Evolutionary conservation across 2,888 invertebrate species (phyloP), one percentile per base, ranked within the genome.

Genomic region (Drosophila subsilvestris): DNA sequence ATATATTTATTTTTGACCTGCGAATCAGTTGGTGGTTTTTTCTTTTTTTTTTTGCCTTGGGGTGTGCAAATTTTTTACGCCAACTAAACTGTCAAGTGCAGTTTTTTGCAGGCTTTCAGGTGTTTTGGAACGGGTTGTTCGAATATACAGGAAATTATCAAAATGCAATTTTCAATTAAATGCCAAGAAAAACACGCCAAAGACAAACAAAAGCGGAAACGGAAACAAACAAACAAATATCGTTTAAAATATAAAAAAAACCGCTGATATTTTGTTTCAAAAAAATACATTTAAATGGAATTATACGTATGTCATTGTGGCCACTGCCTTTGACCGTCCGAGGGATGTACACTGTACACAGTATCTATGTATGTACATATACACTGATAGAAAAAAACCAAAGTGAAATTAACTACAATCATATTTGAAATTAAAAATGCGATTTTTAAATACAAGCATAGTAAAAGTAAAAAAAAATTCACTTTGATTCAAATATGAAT

Each of bases 61-160:
- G 18, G 54, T 58, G 53, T 50, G 43, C 25, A 66, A 76, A 76
- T 80, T 62, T 55, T 54, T 7, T 2, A 60, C 69, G 60, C 70
- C 32, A 54, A 63, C 71, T 68, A 68, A 79, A 79, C 74, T 81
- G 79, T 82, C 85, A 81, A 67, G 67, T 76, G 70, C 81, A 82
- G 81, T 63, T 72, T 62, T 29, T 37, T 37, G 37, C 37, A n/a
- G 37, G 78, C 65, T 77, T 75, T 78, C 70, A 74, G 81, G 73
- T 62, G 63, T 66, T 58, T 53, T 22, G 22, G 37, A 10, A 43
- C 20, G 29, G 56, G 53, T 27, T 44, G 14, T 25, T 42, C 44
- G 22, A 18, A 32, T 48, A 53, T 58, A 67, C 53, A 59, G 73
- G 75, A 83, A 68, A 78, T 84, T 75, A 84, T 68, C 59, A 78